Percentiles rank a stretch among this genome's conserved stretches.
Evolutionary conservation across 2,113 vertebrate genomes (phyloP).

Genomic region (Galeopterus variegatus): DNA sequence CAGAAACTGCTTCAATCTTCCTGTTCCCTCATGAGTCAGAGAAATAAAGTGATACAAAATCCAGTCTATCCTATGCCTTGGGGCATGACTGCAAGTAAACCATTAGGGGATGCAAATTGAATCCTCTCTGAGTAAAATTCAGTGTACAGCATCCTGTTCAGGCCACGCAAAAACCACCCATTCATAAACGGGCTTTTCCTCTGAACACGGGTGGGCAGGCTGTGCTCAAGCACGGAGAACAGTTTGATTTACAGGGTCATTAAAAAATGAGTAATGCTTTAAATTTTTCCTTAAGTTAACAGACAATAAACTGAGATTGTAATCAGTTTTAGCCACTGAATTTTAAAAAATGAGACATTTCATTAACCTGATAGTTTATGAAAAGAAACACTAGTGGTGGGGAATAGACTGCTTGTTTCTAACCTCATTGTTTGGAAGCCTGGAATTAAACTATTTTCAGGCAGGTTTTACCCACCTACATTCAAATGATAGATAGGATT

Average conservation of each 20-base stretch:
- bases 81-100: constrained; percentile 72
- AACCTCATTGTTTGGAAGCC: not conserved
- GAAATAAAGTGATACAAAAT: constrained; percentile 75
- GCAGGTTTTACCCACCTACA: not conserved
- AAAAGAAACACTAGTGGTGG: not conserved
- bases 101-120: constrained; percentile 76
- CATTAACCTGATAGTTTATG: constrained; percentile 30
- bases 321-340: constrained; percentile 23
- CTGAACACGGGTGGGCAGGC: not conserved
- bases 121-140: constrained; percentile 61
- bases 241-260: constrained; percentile 13
- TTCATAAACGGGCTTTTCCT: not conserved
- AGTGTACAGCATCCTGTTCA: not conserved
- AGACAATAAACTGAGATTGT: not conserved
- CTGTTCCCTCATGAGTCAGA: constrained; percentile 59
- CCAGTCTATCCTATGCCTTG: constrained; percentile 70
- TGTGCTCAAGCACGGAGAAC: not conserved
- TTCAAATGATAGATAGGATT: not conserved
- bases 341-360: constrained; percentile 49
- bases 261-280: constrained; percentile 30
- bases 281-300: not conserved
- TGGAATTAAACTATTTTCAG: not conserved
- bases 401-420: not conserved
- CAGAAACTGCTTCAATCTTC: constrained; percentile 49
- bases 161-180: not conserved